Conservation (phyloP, 2,888 invertebrate species). For the Linhomoeus sp. region DNA sequence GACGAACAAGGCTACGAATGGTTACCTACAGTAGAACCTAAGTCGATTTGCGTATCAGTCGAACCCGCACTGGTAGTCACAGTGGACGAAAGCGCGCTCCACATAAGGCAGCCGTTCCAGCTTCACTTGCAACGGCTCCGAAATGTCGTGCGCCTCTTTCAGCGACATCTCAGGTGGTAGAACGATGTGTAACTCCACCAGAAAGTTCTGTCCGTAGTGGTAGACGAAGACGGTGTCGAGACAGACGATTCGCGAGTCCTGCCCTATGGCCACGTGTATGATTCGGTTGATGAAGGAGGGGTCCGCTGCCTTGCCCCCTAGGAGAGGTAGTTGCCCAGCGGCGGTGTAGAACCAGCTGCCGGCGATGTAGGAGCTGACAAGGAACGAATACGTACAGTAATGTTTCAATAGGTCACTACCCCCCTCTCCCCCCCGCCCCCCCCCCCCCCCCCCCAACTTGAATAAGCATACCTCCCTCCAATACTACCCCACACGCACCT, state of each 20-base stretch:
- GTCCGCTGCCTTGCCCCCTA: conserved; percentile 20
- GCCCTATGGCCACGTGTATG: conserved; percentile 19
- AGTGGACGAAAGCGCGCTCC: conserved; percentile 32
- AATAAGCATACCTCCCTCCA: too few species aligned
- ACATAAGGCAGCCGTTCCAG: conserved; percentile 29
- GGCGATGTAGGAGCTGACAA: conserved; percentile 21
- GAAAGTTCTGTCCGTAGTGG: conserved; percentile 33
- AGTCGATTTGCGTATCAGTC: too few species aligned
- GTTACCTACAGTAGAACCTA: too few species aligned
- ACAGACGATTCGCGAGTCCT: conserved; percentile 19
- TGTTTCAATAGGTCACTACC: too few species aligned
- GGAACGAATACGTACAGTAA: too few species aligned
- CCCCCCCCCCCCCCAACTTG: too few species aligned
- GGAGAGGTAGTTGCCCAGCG: conserved; percentile 16
- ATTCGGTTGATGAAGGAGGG: conserved; percentile 17
- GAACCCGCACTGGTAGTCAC: conserved; percentile 21
- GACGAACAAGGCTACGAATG: too few species aligned
- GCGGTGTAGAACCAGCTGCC: conserved; percentile 22
- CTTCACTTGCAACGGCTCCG: conserved; percentile 28
- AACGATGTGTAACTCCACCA: conserved; percentile 27
- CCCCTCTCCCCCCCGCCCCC: too few species aligned
- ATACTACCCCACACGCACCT: too few species aligned
- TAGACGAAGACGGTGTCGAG: conserved; percentile 35
- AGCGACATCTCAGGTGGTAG: conserved; percentile 30
- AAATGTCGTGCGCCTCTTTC: conserved; percentile 31